Conservation (phyloP, 1,140 invertebrate genomes). For the Hycleus cichorii region DNA sequence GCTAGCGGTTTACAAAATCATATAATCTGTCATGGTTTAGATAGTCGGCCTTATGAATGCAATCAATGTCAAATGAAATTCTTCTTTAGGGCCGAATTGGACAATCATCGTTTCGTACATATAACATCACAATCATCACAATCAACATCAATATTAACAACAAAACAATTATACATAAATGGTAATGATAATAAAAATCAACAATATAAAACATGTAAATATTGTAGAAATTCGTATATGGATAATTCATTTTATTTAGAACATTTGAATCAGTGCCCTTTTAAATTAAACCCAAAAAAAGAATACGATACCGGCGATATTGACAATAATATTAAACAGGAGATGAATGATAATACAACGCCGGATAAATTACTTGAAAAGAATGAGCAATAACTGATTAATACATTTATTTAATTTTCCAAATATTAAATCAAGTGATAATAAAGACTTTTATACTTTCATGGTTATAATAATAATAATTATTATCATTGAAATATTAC, state of each 20-base stretch:
- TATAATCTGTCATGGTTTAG: constrained; percentile 72
- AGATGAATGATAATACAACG: constrained; percentile 3
- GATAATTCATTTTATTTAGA: constrained; percentile 16
- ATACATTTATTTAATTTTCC: background rate
- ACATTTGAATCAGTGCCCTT: constrained; percentile 19
- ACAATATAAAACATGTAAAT: constrained; percentile 17
- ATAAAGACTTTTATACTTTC: constrained; percentile 12
- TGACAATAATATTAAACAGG: constrained; percentile 20
- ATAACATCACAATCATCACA: background rate
- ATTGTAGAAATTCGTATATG: constrained; percentile 17
- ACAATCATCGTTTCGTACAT: constrained; percentile 70
- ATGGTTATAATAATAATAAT: background rate
- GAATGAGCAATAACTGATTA: constrained; percentile 1
- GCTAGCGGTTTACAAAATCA: constrained; percentile 73
- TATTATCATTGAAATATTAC: too few relatives aligned
- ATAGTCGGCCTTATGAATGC: constrained; percentile 77
- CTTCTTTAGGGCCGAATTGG: constrained; percentile 85
- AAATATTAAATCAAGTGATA: constrained; percentile 7
- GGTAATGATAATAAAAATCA: constrained; percentile 2
- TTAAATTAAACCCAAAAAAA: constrained; percentile 9
- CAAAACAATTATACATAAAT: background rate
- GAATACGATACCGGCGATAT: constrained; percentile 5
- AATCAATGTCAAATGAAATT: constrained; percentile 74
- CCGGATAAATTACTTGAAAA: constrained; percentile 3
- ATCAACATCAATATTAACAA: background rate